Evolutionary conservation across 2,888 invertebrate genomes (phyloP).

Genomic region (Lordiphosa andalusiaca): DNA sequence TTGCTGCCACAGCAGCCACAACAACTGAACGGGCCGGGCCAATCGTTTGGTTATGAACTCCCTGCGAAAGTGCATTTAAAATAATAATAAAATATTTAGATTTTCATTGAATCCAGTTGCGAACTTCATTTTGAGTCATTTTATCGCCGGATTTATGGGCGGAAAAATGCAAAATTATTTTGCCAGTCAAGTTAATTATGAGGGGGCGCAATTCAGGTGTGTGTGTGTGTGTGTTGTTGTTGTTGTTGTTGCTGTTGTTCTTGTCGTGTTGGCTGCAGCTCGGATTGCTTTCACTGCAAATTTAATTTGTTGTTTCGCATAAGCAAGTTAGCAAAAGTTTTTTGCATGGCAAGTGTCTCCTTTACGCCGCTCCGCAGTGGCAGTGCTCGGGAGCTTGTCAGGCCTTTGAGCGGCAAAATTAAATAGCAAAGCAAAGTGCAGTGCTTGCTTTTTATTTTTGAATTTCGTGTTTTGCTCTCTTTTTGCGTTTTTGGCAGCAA

Average conservation of each 20-base stretch:
- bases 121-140: conserved; percentile 38
- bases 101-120: conserved; percentile 5
- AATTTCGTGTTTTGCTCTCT: conserved; percentile 9
- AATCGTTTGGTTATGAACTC: conserved; percentile 28
- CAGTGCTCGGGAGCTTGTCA: conserved; percentile 45
- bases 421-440: conserved; percentile 72
- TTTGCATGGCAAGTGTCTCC: conserved; percentile 45
- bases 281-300: conserved; percentile 16
- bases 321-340: conserved; percentile 43
- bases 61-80: conserved; percentile 40
- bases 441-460: conserved; percentile 39
- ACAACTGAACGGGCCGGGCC: conserved; percentile 2
- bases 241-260: conserved; percentile 16
- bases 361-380: conserved; percentile 8
- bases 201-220: conserved; percentile 5
- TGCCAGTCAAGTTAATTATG: conserved; percentile 40
- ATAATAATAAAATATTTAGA: conserved; percentile 35
- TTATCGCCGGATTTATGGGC: conserved; percentile 24
- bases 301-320: conserved; percentile 47
- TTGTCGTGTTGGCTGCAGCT: too few species aligned
- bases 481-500: conserved; percentile 61
- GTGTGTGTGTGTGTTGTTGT: too few species aligned
- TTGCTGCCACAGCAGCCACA: conserved; percentile 29
- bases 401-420: conserved; percentile 72
- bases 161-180: conserved; percentile 18